Conservation (phyloP, 1,140 invertebrate species). For the Phthorimaea operculella region DNA sequence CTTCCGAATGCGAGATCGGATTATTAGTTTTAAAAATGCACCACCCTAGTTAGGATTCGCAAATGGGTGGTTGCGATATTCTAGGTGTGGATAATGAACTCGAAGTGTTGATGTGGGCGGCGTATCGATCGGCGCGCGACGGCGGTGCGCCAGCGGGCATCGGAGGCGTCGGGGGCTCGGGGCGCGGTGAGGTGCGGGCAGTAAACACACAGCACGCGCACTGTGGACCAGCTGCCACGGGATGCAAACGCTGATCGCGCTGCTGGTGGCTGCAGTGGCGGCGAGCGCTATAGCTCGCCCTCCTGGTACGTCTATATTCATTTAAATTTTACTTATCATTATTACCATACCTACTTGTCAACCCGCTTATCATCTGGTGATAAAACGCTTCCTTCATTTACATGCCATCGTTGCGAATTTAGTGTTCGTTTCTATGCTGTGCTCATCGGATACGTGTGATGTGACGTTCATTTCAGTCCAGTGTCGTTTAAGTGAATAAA, state of each 20-base stretch:
- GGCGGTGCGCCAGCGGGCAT: not conserved
- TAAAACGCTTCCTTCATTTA: constrained; percentile 16
- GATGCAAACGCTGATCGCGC: constrained; percentile 37
- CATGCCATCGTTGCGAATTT: constrained; percentile 14
- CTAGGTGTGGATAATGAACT: not conserved
- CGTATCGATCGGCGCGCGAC: constrained; percentile 52
- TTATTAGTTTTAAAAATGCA: no score
- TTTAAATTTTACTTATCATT: not conserved
- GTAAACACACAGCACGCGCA: constrained; percentile 37
- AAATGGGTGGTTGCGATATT: not conserved
- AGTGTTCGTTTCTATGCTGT: not conserved
- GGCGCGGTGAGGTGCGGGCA: constrained; percentile 13
- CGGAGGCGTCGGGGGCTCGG: not conserved
- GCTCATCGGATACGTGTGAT: not conserved
- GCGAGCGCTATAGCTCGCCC: constrained; percentile 36
- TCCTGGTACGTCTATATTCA: constrained; percentile 28
- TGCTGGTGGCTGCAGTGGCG: constrained; percentile 25
- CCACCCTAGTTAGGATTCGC: not conserved
- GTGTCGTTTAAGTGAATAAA: no score
- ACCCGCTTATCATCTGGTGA: constrained; percentile 10
- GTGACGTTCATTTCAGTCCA: no score
- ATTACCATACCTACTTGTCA: constrained; percentile 3
- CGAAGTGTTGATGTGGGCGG: constrained; percentile 43
- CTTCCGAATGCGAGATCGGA: no score
- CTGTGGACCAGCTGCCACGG: constrained; percentile 14